phyloP scores from a whole-genome alignment of 2,888 invertebrate species.

The Ligdia adustata region DNA sequence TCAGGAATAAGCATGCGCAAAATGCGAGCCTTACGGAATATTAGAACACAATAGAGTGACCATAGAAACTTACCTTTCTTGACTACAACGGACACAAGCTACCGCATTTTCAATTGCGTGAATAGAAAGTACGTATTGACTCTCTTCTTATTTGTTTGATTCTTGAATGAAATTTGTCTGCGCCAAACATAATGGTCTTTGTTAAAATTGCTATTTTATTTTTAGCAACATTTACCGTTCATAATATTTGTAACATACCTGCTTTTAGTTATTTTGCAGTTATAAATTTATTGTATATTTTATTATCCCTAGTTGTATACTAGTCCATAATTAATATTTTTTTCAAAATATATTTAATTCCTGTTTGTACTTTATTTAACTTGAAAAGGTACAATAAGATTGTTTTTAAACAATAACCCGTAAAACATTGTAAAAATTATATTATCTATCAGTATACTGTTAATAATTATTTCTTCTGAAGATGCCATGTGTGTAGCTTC shows the following conservation, averaged over 20 bases:
- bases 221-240: too few relatives aligned
- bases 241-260: too few relatives aligned
- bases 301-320: too few relatives aligned
- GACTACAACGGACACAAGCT: conserved; percentile 29
- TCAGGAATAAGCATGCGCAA: conserved; percentile 65
- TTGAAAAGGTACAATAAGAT: background rate
- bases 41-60: conserved; percentile 17
- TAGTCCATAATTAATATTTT: too few relatives aligned
- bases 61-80: background rate
- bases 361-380: background rate
- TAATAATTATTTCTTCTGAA: conserved; percentile 31
- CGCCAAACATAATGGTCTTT: too few relatives aligned
- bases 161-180: conserved; percentile 41
- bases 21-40: conserved; percentile 46
- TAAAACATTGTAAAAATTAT: conserved; percentile 23
- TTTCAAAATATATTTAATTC: too few relatives aligned
- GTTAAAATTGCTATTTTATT: too few relatives aligned
- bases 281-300: too few relatives aligned
- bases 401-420: conserved; percentile 1
- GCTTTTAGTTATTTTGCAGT: too few relatives aligned
- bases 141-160: conserved; percentile 27
- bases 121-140: conserved; percentile 41
- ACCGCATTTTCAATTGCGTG: conserved; percentile 38
- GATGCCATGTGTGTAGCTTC: conserved; percentile 68
- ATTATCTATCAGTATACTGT: conserved; percentile 32